Conservation (phyloP, 37 sponge, comb jelly and placozoan species). For the Petrosia ficiformis region DNA sequence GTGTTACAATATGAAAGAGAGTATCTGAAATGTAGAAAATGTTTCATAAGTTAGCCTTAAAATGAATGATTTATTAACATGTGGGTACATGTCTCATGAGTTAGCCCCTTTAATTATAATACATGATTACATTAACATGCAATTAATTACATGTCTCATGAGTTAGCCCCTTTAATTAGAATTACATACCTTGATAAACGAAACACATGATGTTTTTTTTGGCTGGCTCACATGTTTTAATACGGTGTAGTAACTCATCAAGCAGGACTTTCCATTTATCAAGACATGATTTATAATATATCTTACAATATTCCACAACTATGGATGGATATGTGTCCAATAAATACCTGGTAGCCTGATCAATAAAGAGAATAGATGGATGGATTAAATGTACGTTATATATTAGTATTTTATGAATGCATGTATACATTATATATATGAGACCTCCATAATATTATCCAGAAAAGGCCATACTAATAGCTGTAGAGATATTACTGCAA, state of each 20-base stretch:
- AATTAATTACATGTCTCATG: no score
- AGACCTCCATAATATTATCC: conserved; percentile 40
- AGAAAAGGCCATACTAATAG: conserved; percentile 31
- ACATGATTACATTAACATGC: no score
- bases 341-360: neutral
- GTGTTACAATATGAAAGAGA: conserved; percentile 34
- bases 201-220: no score
- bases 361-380: neutral
- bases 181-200: no score
- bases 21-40: conserved; percentile 24
- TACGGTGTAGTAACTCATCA: conserved; percentile 11
- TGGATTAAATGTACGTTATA: neutral
- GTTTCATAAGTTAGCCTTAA: conserved; percentile 6
- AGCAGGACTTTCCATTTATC: conserved; percentile 29
- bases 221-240: neutral
- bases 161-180: no score
- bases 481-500: conserved; percentile 24
- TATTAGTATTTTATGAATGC: neutral
- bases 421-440: neutral
- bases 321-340: conserved; percentile 6
- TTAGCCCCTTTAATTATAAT: no score
- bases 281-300: conserved; percentile 15
- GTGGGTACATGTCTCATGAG: no score
- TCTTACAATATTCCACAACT: conserved; percentile 36
- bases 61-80: neutral